Evolutionary conservation across 2,113 vertebrate species (phyloP), one percentile per base, ranked within the genome.

Genomic region (Phaetusa simplex): DNA sequence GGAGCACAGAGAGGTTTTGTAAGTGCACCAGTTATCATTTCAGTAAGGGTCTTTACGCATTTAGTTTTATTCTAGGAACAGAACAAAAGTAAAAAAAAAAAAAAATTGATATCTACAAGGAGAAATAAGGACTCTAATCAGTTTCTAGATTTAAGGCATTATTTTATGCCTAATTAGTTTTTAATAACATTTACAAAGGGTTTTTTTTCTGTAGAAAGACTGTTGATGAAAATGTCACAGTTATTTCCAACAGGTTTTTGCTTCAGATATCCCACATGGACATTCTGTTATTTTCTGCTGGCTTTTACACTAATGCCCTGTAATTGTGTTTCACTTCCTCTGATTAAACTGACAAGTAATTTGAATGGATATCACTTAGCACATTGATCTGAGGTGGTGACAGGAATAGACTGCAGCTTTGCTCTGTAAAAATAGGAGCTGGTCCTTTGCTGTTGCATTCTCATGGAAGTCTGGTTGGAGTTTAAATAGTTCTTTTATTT

Each of bases 281-380:
- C 76, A 91, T 86, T 95, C 85, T 94, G 88, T 91, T 98, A 94
- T 98, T 97, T 62, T 97, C 88, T 94, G 90, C 97, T 95, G 97
- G 78, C 95, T 97, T 98, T 94, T 98, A 95, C 94, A 90, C 96
- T 98, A 98, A 98, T 98, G 97, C 96, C 95, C 95, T 95, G 70
- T 98, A 98, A 98, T 98, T 98, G 97, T 97, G 96, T 97, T 98
- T 98, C 95, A 97, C 93, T 91, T 98, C 96, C 92, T 97, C 95
- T 98, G 98, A 98, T 99, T 99, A 98, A 98, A 98, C 98, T 97
- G 98, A 98, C 97, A 97, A 97, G 96, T 92, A 96, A 97, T 98
- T 97, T 91, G 92, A 98, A 98, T 98, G 98, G 97, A 83, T 98
- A 97, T 98, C 98, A 97, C 97, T 98, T 98, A 98, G 93, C 97